These are phyloP conservation scores for Cheilosia soror DNA, from an alignment of 2,888 invertebrate genomes.

Conservation along the genomic window DNA sequence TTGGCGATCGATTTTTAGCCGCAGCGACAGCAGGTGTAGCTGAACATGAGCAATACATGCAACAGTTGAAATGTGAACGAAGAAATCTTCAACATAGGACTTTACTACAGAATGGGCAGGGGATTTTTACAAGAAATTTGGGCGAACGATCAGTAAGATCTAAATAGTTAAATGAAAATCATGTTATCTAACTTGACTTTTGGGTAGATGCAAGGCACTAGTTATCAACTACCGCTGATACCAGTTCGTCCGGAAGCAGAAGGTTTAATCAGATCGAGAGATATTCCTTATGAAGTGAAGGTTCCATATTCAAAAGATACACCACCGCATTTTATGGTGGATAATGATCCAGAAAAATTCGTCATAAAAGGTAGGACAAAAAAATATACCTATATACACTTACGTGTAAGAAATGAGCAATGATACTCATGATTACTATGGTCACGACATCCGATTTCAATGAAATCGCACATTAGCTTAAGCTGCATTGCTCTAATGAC, in stretches of 20 bases:
- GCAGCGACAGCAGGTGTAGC: slow-evolving; percentile 90
- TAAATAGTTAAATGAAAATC: background rate
- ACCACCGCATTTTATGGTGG: slow-evolving; percentile 81
- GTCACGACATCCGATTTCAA: no score
- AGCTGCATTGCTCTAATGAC: no score
- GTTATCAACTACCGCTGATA: slow-evolving; percentile 88
- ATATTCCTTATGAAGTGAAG: slow-evolving; percentile 84
- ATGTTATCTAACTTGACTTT: background rate
- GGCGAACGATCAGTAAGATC: slow-evolving; percentile 79
- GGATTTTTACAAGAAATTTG: slow-evolving; percentile 79
- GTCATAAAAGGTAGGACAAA: slow-evolving; percentile 79
- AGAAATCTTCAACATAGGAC: slow-evolving; percentile 79
- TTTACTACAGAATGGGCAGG: slow-evolving; percentile 79
- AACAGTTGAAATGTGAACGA: slow-evolving; percentile 85
- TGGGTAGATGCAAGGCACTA: slow-evolving; percentile 87
- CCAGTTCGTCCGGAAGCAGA: slow-evolving; percentile 88
- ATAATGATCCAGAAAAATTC: slow-evolving; percentile 81
- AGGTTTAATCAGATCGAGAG: slow-evolving; percentile 86
- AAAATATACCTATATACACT: background rate
- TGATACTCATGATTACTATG: background rate
- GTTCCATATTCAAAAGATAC: slow-evolving; percentile 80
- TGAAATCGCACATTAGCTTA: no score
- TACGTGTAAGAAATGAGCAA: background rate
- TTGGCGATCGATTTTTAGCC: slow-evolving; percentile 89
- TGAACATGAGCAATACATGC: slow-evolving; percentile 88